Conservation (phyloP, 2,797 vertebrate genomes). For the Fringilla coelebs region DNA sequence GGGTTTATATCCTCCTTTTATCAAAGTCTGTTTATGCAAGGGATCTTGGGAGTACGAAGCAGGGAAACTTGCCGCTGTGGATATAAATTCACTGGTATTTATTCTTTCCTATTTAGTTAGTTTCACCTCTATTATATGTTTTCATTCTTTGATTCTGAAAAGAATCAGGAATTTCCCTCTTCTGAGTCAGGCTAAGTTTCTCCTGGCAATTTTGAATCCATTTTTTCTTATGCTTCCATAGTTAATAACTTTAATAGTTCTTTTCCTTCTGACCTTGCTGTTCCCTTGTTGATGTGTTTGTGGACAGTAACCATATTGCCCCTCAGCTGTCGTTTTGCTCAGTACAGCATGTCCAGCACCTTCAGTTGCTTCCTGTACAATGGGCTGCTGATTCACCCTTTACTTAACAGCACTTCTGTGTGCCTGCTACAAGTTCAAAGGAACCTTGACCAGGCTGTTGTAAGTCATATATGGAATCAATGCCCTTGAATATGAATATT, state of each 20-base stretch:
- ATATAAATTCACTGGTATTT: neutral
- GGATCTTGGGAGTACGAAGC: neutral
- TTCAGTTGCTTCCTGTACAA: neutral
- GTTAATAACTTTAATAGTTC: neutral
- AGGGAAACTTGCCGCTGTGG: neutral
- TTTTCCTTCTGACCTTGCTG: neutral
- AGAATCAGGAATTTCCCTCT: neutral
- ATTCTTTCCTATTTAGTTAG: neutral
- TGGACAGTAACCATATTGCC: neutral
- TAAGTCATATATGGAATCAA: neutral
- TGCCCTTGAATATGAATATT: neutral
- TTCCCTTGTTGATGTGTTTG: neutral
- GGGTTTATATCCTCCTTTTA: neutral
- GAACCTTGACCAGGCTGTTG: fast-evolving
- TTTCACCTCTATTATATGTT: neutral
- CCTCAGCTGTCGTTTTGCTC: neutral
- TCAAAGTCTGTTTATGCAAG: neutral
- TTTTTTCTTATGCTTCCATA: neutral
- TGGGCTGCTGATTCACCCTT: neutral
- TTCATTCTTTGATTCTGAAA: neutral
- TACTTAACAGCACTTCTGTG: neutral
- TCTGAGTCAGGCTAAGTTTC: neutral
- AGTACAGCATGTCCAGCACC: neutral
- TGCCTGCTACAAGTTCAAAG: neutral
- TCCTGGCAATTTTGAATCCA: neutral